Base-by-base conservation (phyloP, 2,888 invertebrate genomes). In the Himalopsyche anomala region DNA sequence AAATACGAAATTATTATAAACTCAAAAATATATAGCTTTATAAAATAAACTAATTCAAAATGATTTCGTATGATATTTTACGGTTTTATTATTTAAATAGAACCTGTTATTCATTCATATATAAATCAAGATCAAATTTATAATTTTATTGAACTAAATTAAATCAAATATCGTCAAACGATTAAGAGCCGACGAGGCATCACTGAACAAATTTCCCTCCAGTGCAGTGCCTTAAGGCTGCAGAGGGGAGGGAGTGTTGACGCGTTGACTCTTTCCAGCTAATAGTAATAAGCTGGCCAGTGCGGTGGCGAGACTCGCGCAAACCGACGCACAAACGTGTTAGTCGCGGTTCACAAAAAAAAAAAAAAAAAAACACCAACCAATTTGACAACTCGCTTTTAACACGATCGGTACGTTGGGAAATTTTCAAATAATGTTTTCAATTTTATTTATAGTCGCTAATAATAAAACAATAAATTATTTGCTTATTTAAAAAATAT, bases 141-240 rank as follows among this genome's bases (percentile, higher is more conserved):
- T 28, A 42, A 2, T 6, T 6, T 42, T 42, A 42, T 42, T 42
- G 6, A 5, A 8, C 3, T 0, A 42, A 42, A 42, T 8, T 5
- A 42, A 42, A 5, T 42, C 5, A 6, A 42, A 6, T 42, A 0
- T n/a, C n/a, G n/a, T n/a, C n/a, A n/a, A n/a, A n/a, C n/a, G n/a
- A n/a, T n/a, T n/a, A n/a, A n/a, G n/a, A n/a, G n/a, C n/a, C n/a
- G 5, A 62, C 62, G 62, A 62, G 6, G 3, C 28, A 11, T 15
- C 19, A 9, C 62, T 62, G 62, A 9, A 15, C 8, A 62, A 62
- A 62, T 62, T 62, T 62, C 62, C 62, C 62, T 62, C 62, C 62
- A 62, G 62, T 62, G 62, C 62, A 62, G 28, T 62, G 62, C 62
- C 62, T 62, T 62, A 28, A 62, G 62, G 62, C 62, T 62, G 62